Evolutionary conservation across 2,113 vertebrate species (phyloP).

Genomic region (Pionites leucogaster): DNA sequence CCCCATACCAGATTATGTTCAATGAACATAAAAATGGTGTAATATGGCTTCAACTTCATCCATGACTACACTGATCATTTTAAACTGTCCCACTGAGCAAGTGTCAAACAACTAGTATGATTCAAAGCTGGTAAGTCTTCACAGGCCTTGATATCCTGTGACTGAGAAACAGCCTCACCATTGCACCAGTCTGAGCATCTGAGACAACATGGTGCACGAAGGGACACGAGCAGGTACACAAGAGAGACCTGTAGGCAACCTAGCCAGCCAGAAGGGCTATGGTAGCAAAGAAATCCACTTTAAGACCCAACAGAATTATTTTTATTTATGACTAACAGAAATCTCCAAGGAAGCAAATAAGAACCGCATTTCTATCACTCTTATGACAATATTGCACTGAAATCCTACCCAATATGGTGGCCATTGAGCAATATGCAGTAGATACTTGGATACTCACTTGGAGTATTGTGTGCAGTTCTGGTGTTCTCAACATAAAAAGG

Average conservation of each 20-base stretch:
- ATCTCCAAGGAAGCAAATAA: background rate
- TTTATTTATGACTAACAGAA: background rate
- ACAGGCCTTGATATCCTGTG: accelerated
- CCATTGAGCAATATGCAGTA: background rate
- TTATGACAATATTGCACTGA: background rate
- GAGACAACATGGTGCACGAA: background rate
- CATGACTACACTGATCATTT: background rate
- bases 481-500: no score
- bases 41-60: background rate
- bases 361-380: background rate
- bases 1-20: background rate
- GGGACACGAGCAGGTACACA: accelerated
- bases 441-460: no score
- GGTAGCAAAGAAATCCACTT: background rate
- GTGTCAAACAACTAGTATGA: background rate
- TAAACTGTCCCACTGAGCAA: background rate
- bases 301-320: background rate
- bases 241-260: background rate
- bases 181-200: background rate
- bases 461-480: no score
- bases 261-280: background rate
- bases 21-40: background rate
- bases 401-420: background rate
- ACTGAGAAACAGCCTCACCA: background rate
- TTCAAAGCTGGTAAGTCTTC: background rate